Percentiles rank a stretch among this genome's conserved stretches.
These are phyloP conservation scores for Latrodectus hesperus DNA, from an alignment of 2,888 invertebrate genomes.

Conservation along the genomic window DNA sequence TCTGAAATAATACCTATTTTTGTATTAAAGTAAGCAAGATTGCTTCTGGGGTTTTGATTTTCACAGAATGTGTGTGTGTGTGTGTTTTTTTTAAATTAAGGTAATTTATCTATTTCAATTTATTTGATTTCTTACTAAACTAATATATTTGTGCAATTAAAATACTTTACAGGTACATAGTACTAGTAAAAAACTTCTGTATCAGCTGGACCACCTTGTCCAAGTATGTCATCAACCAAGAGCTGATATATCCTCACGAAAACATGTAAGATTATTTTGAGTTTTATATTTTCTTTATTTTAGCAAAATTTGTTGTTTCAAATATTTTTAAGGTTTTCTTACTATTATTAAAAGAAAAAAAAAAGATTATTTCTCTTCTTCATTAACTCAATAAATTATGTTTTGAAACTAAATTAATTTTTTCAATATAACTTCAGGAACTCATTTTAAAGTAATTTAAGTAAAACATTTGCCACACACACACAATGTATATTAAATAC, in stretches of 20 bases:
- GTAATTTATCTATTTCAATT: background rate
- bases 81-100: background rate
- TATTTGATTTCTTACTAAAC: no score
- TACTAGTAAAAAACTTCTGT: constrained; percentile 95
- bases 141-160: background rate
- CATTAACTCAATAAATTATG: no score
- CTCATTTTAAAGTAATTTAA: no score
- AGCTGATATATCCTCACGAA: constrained; percentile 76
- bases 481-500: no score
- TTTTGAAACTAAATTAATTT: no score
- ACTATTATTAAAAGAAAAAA: background rate
- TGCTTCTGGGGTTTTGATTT: no score
- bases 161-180: constrained; percentile 84
- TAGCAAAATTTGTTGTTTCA: background rate
- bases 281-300: background rate
- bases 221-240: constrained; percentile 91
- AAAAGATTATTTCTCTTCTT: no score
- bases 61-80: background rate
- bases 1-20: no score
- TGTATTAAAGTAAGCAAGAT: no score
- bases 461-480: no score
- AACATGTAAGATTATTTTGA: constrained; percentile 76
- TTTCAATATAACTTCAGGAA: no score
- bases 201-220: constrained; percentile 95
- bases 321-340: background rate